Percentiles rank a stretch among this genome's conserved stretches.
Conservation (phyloP, 1,140 invertebrate species). For the Drosophila ficusphila region DNA sequence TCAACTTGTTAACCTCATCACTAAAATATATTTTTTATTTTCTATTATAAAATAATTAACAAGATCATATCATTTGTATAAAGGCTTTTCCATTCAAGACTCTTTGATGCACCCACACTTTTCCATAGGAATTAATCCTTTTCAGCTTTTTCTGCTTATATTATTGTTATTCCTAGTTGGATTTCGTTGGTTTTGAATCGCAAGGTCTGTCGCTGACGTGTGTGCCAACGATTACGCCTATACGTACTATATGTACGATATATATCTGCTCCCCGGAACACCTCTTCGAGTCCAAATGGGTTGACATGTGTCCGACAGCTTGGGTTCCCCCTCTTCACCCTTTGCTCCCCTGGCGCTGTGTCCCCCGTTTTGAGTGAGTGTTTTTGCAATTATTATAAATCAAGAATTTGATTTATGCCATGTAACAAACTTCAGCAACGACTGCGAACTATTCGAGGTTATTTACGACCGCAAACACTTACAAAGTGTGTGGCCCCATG, state of each 20-base stretch:
- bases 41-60: no score
- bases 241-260: no score
- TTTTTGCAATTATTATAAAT: slow-evolving; percentile 81
- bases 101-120: no score
- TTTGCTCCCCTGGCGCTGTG: no score
- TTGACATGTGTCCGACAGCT: slow-evolving; percentile 69
- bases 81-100: no score
- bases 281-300: slow-evolving; percentile 23
- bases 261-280: neutral
- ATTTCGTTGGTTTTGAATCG: slow-evolving; percentile 14
- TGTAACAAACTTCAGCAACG: slow-evolving; percentile 73
- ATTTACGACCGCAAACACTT: slow-evolving; percentile 75
- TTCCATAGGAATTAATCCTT: no score
- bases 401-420: slow-evolving; percentile 79
- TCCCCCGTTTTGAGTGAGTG: slow-evolving; percentile 43
- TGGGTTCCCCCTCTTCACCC: no score
- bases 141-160: neutral
- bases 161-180: neutral
- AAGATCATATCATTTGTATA: no score
- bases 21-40: no score
- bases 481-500: slow-evolving; percentile 57
- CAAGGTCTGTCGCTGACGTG: slow-evolving; percentile 57
- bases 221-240: slow-evolving; percentile 51
- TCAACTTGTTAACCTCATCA: no score
- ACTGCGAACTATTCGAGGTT: slow-evolving; percentile 56